phyloP scores from a whole-genome alignment of 2,888 invertebrate species.

The Polyommatus iphigenia region DNA sequence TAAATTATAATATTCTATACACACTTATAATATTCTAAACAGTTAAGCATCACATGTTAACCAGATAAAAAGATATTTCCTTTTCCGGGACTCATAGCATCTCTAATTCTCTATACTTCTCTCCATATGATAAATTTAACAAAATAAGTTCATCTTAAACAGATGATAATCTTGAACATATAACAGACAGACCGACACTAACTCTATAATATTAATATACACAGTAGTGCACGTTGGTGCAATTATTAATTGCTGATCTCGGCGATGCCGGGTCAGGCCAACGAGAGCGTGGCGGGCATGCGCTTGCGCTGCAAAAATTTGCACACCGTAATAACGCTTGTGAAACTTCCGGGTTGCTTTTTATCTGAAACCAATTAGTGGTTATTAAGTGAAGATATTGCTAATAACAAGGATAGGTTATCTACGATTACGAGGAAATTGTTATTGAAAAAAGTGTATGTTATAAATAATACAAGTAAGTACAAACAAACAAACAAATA shows the following conservation, averaged over 20 bases:
- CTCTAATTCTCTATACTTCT: no score
- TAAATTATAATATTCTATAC: no score
- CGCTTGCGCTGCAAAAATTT: conserved; percentile 31
- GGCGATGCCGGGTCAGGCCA: conserved; percentile 51
- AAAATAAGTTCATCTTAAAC: neutral
- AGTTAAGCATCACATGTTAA: no score
- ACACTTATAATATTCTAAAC: no score
- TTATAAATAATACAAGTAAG: no score
- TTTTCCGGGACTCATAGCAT: no score
- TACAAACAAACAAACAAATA: no score
- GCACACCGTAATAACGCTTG: conserved; percentile 22
- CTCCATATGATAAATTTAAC: no score
- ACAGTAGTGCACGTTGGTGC: conserved; percentile 42
- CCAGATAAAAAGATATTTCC: no score
- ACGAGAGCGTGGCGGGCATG: conserved; percentile 54
- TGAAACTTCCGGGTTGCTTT: conserved; percentile 23
- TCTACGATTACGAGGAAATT: conserved; percentile 49
- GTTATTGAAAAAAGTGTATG: neutral
- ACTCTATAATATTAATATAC: neutral
- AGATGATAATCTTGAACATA: neutral
- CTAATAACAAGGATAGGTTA: conserved; percentile 62
- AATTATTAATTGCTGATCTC: conserved; percentile 54
- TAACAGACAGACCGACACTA: neutral
- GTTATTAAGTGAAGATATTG: neutral
- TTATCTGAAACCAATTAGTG: conserved; percentile 18